Base-by-base conservation (phyloP, 2,797 vertebrate species). In the Naso thynnoides region DNA sequence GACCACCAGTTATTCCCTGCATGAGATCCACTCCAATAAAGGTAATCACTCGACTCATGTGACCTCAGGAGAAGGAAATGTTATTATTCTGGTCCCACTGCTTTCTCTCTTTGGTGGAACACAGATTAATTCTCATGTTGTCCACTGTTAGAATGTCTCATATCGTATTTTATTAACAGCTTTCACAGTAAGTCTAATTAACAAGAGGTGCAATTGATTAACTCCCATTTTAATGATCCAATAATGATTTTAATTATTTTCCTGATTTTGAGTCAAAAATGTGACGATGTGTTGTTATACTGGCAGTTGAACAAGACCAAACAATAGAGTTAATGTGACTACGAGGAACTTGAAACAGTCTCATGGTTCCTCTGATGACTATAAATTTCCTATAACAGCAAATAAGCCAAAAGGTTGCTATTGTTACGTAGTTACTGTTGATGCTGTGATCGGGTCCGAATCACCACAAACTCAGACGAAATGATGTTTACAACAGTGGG, bases 11-110 rank as follows among this genome's bases (percentile, higher is more conserved):
- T 97, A 96, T 39, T 96, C 94, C 0, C 94, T 98, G 21, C 96
- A 95, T 15, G 97, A 98, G 78, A 95, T 97, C 50, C 96, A 97
- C 0, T 90, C 90, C 81, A 95, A 92, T 0, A 94, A 94, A 90
- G 96, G 97, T 98, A 84, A 91, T 93, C 1, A n/a, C 1, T 31
- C 0, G 0, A 64, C 45, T 58, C 52, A 38, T 6, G 11, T 21
- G 5, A 16, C 10, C 10, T 3, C 15, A 38, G 2, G 19, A 19
- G 41, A 42, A 31, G 5, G 10, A 8, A 2, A 21, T 36, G 3
- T 11, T 39, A 26, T 42, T 31, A 50, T 50, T 27, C 24, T 52
- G 49, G 4, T 4, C 10, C 29, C 45, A 5, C n/a, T n/a, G 41
- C 24, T 23, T 21, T 38, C 4, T 16, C 8, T 47, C 33, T 68